These are phyloP conservation scores for Corydoras sp. DNA, from an alignment of 2,113 vertebrate genomes.

Conservation along the genomic window DNA sequence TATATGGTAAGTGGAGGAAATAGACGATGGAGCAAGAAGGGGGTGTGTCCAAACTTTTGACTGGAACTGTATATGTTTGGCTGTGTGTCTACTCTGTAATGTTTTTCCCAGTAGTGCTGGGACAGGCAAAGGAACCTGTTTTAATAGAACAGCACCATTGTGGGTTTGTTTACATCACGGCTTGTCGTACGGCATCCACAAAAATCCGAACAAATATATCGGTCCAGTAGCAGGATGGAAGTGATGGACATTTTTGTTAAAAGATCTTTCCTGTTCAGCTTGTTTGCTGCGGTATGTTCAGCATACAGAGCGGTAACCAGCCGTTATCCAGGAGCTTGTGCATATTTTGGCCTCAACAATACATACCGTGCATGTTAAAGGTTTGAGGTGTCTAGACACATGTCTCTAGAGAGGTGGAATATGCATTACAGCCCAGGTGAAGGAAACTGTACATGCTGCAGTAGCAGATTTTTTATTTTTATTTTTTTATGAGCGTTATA, in stretches of 20 bases:
- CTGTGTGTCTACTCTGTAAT: too few species aligned
- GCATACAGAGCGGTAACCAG: background rate
- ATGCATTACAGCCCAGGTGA: background rate
- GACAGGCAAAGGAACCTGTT: too few species aligned
- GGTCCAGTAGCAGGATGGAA: background rate
- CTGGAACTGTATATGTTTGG: too few species aligned
- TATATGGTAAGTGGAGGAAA: too few species aligned
- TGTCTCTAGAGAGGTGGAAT: background rate
- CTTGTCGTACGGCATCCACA: too few species aligned
- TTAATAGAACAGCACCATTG: too few species aligned
- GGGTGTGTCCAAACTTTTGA: too few species aligned
- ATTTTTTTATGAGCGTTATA: too few species aligned
- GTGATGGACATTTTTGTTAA: background rate
- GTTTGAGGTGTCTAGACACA: constrained; percentile 10
- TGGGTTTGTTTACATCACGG: too few species aligned
- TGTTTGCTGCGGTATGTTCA: background rate
- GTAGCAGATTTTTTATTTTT: too few species aligned
- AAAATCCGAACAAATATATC: background rate
- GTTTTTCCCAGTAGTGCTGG: too few species aligned
- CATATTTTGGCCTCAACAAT: constrained; percentile 8
- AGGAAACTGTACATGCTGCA: background rate
- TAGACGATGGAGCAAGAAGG: too few species aligned
- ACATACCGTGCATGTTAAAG: constrained; percentile 8
- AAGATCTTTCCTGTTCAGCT: background rate
- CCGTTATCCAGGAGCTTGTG: constrained; percentile 6